Base-by-base conservation (phyloP, 2,888 invertebrate species). In the Dryadula phaetusa region DNA sequence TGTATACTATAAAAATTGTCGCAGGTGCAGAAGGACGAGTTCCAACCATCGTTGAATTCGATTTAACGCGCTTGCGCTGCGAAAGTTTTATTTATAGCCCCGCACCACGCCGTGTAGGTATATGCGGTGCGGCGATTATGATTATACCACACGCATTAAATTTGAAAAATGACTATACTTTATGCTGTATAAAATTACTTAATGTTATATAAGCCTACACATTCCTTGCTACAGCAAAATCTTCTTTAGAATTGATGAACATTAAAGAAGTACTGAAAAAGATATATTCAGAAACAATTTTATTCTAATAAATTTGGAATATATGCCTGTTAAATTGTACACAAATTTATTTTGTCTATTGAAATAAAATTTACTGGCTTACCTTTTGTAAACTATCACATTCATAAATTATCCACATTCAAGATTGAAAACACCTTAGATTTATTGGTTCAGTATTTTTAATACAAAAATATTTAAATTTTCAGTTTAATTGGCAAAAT, bases 1-100 rank as follows among this genome's bases (percentile, higher is more conserved):
- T 92, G 87, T 92, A 92, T 92, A 91, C 92, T 88, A 90, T 92
- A 92, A 92, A 92, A 92, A 92, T 90, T 92, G 92, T 92, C 91
- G 92, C 92, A 92, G 92, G 92, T 92, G 92, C 90, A 81, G 76
- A 69, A 76, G 80, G 91, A 91, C 92, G 84, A 86, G 92, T 92
- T 92, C 86, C 88, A 88, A 80, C 84, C 85, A 85, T 85, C 85
- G 85, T 82, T 82, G 86, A 86, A 85, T 89, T 86, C 92, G 90
- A 89, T 90, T 91, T 90, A 90, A 88, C 90, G 90, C 86, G 88
- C 85, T 88, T 87, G 85, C 85, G 80, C 80, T 77, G 87, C 82
- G 85, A 86, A 88, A 86, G 83, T 88, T 89, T 90, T 92, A 92
- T 92, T 91, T 91, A 89, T 90, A 90, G 83, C 82, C 71, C 71